Evolutionary conservation across 2,888 invertebrate species (phyloP), one percentile per base, ranked within the genome.

Genomic region (Megalurothrips usitatus): DNA sequence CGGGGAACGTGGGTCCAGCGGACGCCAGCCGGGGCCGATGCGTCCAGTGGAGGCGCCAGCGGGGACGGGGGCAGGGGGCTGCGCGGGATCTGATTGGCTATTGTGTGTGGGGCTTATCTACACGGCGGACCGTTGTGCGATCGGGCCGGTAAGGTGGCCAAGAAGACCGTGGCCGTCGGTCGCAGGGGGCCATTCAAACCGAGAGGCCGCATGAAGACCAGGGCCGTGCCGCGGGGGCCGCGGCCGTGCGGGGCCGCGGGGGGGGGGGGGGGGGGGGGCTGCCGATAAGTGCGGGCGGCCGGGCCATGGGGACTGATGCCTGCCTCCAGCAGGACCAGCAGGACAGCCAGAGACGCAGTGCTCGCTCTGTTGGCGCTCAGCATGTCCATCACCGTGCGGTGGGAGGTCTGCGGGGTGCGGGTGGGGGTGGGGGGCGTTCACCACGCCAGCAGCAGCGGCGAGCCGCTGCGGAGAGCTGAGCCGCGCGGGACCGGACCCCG

Each of bases 71-170:
- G n/a, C n/a, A 6, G 14, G 14, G 58, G 58, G 23, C 68, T 26
- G 68, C 68, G 68, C 8, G 68, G 68, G 26, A 75, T 75, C 68
- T 75, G 68, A 75, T 75, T 75, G 68, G 68, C 68, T 75, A 75
- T 75, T 75, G 68, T 75, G 68, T 75, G 68, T 26, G 68, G 26
- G 68, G 68, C 68, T 12, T 23, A 43, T 43, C 34, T 43, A 43
- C 34, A 43, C 34, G 34, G 34, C 34, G 34, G 34, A 43, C 34
- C 34, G 34, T 43, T 43, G 34, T 43, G 34, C 34, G 34, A 43
- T 43, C 34, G 34, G 34, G 34, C 6, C 34, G 34, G 34, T 43
- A 6, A 43, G 34, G 34, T 43, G 6, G 34, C 34, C 34, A 6
- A 43, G 34, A 43, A 6, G 34, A 43, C 34, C 34, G 6, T n/a